Evolutionary conservation across 2,888 invertebrate genomes (phyloP).

Genomic region (Oscheius sp.): DNA sequence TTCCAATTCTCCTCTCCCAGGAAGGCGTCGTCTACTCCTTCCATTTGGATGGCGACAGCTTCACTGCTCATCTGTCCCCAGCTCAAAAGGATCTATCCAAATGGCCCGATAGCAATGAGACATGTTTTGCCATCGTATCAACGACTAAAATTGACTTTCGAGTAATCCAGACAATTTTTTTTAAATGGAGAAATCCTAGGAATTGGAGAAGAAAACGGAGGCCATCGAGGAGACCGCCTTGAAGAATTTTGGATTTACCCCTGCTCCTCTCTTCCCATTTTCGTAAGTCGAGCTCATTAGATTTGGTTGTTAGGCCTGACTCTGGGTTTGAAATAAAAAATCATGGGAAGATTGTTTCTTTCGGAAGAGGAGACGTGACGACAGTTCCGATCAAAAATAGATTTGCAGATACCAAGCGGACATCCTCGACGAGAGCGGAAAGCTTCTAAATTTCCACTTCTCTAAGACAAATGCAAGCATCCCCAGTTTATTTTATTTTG

Average conservation of each 20-base stretch:
- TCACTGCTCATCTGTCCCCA: background rate
- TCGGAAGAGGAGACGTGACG: no score
- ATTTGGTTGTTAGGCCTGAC: no score
- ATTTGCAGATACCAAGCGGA: conserved; percentile 2
- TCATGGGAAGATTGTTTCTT: no score
- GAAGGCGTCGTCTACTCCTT: conserved; percentile 7
- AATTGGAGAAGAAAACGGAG: background rate
- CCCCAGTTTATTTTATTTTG: background rate
- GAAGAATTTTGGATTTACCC: background rate
- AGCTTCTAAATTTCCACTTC: background rate
- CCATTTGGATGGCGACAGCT: background rate
- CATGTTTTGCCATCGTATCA: background rate
- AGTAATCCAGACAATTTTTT: background rate
- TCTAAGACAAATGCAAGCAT: background rate
- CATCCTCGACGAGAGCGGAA: background rate
- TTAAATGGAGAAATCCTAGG: background rate
- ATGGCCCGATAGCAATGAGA: conserved; percentile 1
- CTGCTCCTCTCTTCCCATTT: background rate
- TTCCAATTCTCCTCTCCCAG: conserved; percentile 13
- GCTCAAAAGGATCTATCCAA: background rate
- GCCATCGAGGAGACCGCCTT: background rate
- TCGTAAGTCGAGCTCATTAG: background rate
- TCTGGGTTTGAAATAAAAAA: no score
- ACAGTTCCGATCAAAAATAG: no score
- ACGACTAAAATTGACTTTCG: background rate